Conservation (phyloP, 2,888 invertebrate genomes). For the Agrochola litura region DNA sequence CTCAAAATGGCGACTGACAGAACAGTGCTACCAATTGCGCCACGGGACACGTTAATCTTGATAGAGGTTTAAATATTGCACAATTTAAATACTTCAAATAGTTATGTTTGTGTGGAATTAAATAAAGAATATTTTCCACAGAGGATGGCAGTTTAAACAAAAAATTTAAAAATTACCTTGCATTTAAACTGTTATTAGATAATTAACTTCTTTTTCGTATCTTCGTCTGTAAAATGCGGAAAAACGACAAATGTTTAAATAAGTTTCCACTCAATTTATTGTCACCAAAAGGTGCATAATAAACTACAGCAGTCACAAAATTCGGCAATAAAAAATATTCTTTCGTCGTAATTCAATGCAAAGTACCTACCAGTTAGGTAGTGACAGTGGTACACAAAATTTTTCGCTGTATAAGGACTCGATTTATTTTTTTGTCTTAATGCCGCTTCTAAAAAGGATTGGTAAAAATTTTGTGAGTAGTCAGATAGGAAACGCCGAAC, state of each 20-base stretch:
- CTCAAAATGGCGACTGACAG: too few relatives aligned
- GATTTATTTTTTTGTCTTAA: slow-evolving; percentile 47
- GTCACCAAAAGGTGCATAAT: slow-evolving; percentile 50
- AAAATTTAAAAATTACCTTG: too few relatives aligned
- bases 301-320: slow-evolving; percentile 58
- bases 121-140: not conserved
- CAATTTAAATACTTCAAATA: not conserved
- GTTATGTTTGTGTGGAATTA: not conserved
- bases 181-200: not conserved
- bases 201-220: not conserved
- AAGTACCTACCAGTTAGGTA: slow-evolving; percentile 54
- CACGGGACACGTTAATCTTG: not conserved
- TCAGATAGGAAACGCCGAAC: too few relatives aligned
- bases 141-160: not conserved
- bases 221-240: not conserved
- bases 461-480: too few relatives aligned
- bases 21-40: too few relatives aligned
- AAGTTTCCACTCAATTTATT: slow-evolving; percentile 50
- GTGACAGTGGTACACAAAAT: slow-evolving; percentile 41
- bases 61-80: not conserved
- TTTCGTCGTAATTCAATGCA: slow-evolving; percentile 60
- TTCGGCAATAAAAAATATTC: slow-evolving; percentile 59
- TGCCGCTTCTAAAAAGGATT: slow-evolving; percentile 24
- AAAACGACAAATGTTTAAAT: slow-evolving; percentile 10
- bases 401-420: slow-evolving; percentile 32